A percentile compares a stretch with the other conserved stretches of the same genome.
Conservation (phyloP, 2,797 vertebrate genomes). For the Esox masquinongy region DNA sequence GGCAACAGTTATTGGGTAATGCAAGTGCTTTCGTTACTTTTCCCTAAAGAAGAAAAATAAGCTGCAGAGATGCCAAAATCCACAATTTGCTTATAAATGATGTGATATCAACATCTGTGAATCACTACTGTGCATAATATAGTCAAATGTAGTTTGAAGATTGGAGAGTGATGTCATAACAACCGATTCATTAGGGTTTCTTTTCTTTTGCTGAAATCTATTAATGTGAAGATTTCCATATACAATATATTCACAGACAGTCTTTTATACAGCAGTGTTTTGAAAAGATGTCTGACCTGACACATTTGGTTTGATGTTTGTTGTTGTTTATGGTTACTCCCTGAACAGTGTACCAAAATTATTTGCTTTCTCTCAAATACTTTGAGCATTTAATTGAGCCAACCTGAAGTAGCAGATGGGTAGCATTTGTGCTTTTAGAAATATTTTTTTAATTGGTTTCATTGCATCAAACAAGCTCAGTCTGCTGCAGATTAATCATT, state of each 20-base stretch:
- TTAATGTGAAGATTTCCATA: conserved; percentile 27
- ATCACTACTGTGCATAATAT: not conserved
- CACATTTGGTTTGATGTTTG: not conserved
- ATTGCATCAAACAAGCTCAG: not conserved
- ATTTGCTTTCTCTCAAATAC: not conserved
- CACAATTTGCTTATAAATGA: conserved; percentile 25
- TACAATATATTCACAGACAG: conserved; percentile 31
- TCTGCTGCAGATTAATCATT: not conserved
- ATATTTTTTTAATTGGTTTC: not conserved
- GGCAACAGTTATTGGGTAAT: conserved; percentile 33
- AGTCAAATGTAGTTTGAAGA: conserved; percentile 29
- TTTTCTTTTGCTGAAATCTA: conserved; percentile 31
- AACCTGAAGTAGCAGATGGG: not conserved
- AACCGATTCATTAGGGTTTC: conserved; percentile 20
- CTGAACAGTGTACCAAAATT: not conserved
- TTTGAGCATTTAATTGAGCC: not conserved
- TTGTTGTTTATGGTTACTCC: not conserved
- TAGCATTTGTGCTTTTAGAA: not conserved
- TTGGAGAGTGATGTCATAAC: conserved; percentile 20
- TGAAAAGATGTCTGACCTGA: conserved; percentile 12
- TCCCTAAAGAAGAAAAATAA: conserved; percentile 32
- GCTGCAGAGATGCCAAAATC: conserved; percentile 12
- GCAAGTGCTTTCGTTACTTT: conserved; percentile 29
- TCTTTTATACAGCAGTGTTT: not conserved
- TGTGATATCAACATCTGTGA: conserved; percentile 23